phyloP scores from a whole-genome alignment of 2,797 vertebrate species.

The Sebastes aleutianus region DNA sequence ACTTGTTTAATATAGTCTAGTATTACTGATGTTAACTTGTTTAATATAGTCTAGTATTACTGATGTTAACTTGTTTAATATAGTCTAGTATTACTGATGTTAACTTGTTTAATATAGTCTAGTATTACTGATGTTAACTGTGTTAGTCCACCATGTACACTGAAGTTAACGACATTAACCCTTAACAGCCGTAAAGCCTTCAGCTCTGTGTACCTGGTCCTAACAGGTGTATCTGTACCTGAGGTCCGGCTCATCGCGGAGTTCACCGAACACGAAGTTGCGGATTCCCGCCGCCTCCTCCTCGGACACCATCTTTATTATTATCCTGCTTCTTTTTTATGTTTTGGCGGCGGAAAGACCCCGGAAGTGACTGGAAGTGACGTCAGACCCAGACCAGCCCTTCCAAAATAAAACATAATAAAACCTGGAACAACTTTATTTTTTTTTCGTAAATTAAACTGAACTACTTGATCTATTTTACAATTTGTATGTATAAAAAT shows the following conservation, averaged over 20 bases:
- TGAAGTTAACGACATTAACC: not conserved
- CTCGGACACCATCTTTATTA: conserved; percentile 40
- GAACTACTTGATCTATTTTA: not conserved
- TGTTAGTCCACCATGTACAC: no score
- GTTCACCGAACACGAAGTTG: conserved; percentile 64
- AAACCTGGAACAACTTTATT: not conserved
- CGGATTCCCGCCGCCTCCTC: conserved; percentile 24
- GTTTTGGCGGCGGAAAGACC: not conserved
- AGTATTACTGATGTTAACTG: no score
- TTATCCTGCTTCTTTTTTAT: not conserved
- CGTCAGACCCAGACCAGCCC: rapidly evolving
- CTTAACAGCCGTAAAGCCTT: no score
- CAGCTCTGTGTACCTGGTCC: no score
- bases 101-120: no score
- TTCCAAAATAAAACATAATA: not conserved
- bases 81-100: no score
- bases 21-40: no score
- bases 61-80: no score
- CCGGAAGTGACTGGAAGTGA: conserved; percentile 26
- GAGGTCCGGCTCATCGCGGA: conserved; percentile 62
- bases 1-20: no score
- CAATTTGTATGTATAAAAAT: not conserved
- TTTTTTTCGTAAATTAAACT: not conserved
- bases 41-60: no score
- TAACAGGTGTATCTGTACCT: conserved; percentile 59